Evolutionary conservation across 2,113 vertebrate species (phyloP).

Genomic region (Otus sunia): DNA sequence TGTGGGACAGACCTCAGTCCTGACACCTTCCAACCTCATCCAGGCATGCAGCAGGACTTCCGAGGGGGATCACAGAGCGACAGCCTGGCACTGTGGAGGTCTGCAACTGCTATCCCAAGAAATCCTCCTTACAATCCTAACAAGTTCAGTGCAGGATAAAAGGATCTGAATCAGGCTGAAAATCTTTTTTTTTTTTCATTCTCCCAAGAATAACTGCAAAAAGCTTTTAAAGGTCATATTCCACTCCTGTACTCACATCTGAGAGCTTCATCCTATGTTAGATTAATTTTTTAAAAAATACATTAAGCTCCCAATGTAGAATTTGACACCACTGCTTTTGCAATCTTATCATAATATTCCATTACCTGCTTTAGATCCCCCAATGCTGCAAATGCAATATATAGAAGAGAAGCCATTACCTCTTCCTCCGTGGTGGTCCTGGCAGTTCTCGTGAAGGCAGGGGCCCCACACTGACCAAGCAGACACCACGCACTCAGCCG

Average conservation of each 20-base stretch:
- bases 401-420: slow-evolving; percentile 64
- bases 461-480: slow-evolving; percentile 86
- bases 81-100: background rate
- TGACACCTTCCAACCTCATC: background rate
- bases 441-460: slow-evolving; percentile 87
- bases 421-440: slow-evolving; percentile 84
- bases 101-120: background rate
- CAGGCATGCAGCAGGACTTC: background rate
- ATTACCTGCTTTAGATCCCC: background rate
- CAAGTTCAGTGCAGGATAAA: background rate
- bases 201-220: background rate
- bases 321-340: background rate
- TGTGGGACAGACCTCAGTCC: background rate
- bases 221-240: background rate
- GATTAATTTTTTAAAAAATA: background rate
- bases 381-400: background rate
- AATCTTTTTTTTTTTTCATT: background rate
- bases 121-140: background rate
- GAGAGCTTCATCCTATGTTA: background rate
- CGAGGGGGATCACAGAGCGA: rapidly evolving
- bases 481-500: slow-evolving; percentile 80
- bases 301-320: background rate
- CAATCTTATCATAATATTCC: background rate
- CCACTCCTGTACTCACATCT: background rate
- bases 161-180: background rate